Evolutionary conservation across 2,113 vertebrate genomes (phyloP), one percentile per base, ranked within the genome.

Genomic region (Columba livia): DNA sequence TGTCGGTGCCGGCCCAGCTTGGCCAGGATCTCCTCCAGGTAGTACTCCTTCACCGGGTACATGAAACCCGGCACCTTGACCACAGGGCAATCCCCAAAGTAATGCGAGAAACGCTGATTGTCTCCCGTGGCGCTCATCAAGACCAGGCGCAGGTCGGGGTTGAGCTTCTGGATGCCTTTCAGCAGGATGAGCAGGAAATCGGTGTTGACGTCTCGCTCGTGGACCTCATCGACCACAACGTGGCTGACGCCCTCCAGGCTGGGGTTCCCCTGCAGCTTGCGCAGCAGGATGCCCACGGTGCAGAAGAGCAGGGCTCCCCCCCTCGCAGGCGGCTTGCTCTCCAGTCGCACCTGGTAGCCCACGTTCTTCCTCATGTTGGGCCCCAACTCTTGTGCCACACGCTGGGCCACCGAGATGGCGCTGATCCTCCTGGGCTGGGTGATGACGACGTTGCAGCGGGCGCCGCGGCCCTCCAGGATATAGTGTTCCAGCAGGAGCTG

Each of bases 81-180:
- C 13, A 99, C 97, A 0, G 98, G 99, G 85, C 99, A 99, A 47
- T 98, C 98, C 15, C 98, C 98, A 31, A 99, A 99, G 96, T 99
- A 99, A 34, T 97, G 96, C 0, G 99, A 98, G 91, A 99, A 98
- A 14, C 98, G 98, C 83, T 98, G 96, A 15, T 99, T 99, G 95
- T 99, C 99, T 1, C 99, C 99, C 0, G 99, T 99, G 77, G 99
- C 99, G 0, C 99, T 99, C 99, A 99, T 99, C 3, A 99, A 97
- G 71, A 99, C 98, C 70, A 99, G 97, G 40, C 98, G 98, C 44
- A 99, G 96, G 84, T 98, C 87, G 0, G 98, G 98, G 95, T 99
- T 99, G 28, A 98, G 94, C 11, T 97, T 93, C 88, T 99, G 97
- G 78, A 98, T 96, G 40, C 97, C 97, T 47, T 98, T 98, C 96